A percentile compares a stretch with the other conserved stretches of the same genome.
Conservation (phyloP, 2,888 invertebrate genomes). For the Xanthorhoe spadicearia region DNA sequence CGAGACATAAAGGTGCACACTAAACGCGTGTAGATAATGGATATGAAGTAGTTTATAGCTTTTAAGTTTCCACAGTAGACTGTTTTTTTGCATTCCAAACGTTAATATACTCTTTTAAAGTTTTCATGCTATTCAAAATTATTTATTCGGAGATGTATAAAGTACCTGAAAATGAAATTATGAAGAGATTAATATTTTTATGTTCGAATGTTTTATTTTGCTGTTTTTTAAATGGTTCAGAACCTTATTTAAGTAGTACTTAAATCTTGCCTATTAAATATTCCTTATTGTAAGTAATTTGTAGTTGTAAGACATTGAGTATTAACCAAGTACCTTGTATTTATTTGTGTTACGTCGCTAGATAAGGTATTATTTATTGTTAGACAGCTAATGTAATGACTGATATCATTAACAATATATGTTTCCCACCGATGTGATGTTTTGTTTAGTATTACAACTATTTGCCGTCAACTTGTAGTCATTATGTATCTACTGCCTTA, state of each 20-base stretch:
- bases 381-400: slow-evolving; percentile 25
- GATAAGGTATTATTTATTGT: slow-evolving; percentile 26
- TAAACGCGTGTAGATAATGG: background rate
- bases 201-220: slow-evolving; percentile 6
- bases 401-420: slow-evolving; percentile 20
- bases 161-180: slow-evolving; percentile 30
- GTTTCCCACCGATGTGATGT: slow-evolving; percentile 30
- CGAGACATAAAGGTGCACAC: background rate
- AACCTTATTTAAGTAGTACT: slow-evolving; percentile 24
- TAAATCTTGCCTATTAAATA: slow-evolving; percentile 22
- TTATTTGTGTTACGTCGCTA: slow-evolving; percentile 13
- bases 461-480: background rate
- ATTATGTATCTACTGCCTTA: background rate
- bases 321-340: slow-evolving; percentile 9
- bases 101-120: background rate
- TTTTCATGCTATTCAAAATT: background rate
- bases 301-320: slow-evolving; percentile 21
- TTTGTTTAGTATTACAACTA: slow-evolving; percentile 7
- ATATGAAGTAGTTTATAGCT: background rate
- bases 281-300: slow-evolving; percentile 32
- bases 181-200: slow-evolving; percentile 13
- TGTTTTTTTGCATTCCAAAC: slow-evolving; percentile 19
- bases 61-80: slow-evolving; percentile 1
- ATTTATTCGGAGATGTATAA: background rate
- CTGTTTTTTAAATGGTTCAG: slow-evolving; percentile 18